Percentiles rank a stretch among this genome's conserved stretches.
phyloP scores from a whole-genome alignment of 1,140 invertebrate species.

The Macrocentrus cingulum region DNA sequence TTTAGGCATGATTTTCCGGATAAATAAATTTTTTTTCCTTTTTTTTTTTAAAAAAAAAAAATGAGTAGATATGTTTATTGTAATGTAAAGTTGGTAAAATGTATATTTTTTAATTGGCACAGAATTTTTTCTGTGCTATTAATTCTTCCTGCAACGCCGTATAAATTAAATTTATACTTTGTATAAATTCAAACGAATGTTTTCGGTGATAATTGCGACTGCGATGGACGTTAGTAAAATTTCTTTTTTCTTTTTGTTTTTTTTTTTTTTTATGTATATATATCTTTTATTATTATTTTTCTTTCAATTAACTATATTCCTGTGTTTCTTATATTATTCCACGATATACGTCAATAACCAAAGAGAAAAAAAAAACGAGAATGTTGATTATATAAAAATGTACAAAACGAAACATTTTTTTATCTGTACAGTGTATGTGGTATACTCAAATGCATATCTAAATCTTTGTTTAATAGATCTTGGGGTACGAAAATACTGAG shows the following conservation, averaged over 20 bases:
- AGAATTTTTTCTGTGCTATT: neutral
- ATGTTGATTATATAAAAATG: neutral
- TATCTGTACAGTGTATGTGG: neutral
- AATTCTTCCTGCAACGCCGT: neutral
- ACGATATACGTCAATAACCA: neutral
- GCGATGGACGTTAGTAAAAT: neutral
- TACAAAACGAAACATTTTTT: neutral
- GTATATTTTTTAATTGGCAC: conserved; percentile 1
- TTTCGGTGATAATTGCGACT: neutral
- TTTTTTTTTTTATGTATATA: conserved; percentile 9
- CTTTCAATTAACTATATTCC: neutral
- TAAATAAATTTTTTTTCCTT: neutral
- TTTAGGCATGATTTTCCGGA: neutral
- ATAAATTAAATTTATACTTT: conserved; percentile 2
- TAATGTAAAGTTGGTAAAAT: neutral
- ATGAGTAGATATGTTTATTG: conserved; percentile 1
- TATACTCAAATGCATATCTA: neutral
- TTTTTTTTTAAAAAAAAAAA: neutral
- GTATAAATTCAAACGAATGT: no score
- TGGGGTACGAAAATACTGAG: neutral
- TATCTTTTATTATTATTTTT: neutral
- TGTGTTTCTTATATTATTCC: neutral
- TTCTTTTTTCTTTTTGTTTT: neutral
- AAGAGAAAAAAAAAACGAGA: conserved; percentile 1
- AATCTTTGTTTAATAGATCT: neutral